Evolutionary conservation across 2,113 vertebrate species (phyloP), one percentile per base, ranked within the genome.

Genomic region (Burhinus bistriatus): DNA sequence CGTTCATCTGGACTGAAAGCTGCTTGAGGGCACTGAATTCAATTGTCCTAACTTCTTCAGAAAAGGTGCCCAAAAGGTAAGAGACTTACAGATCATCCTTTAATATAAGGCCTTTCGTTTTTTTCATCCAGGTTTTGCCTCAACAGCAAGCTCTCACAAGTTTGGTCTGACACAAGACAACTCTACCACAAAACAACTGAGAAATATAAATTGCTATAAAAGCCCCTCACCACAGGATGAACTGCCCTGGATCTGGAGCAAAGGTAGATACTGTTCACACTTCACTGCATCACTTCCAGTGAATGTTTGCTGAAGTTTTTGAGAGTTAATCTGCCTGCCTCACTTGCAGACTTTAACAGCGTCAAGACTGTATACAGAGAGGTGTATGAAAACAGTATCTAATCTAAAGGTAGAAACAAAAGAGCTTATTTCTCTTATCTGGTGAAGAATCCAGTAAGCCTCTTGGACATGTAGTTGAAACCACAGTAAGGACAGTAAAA

Each of bases 401-500:
- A 45, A 89, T 89, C 68, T 81, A 91, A 70, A 94, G 84, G 72
- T 61, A 83, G 76, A 91, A 96, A 95, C 71, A 81, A 87, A 95
- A 96, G 83, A 75, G 75, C 86, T 93, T 97, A 91, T 78, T 95
- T 94, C 52, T 17, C 45, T 94, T 86, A 93, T 95, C 89, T 91
- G 93, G 55, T 73, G 61, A 96, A 91, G 79, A 94, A 95, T 81
- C 38, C 79, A 81, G 32, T 91, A 85, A 96, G 89, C 68, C 75
- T 91, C 89, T 96, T 71, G 52, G 55, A 87, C 69, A 86, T 2
- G 2, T 54, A 68, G 62, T 15, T 91, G 77, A 95, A 96, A 95
- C 62, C 26, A 64, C 22, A 78, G 34, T 78, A 85, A 95, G 75
- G 75, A 70, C 68, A 78, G 71, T 62, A 92, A 94, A 97, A 77